phyloP scores from a whole-genome alignment of 2,113 vertebrate genomes.

The Pyxicephalus adspersus region DNA sequence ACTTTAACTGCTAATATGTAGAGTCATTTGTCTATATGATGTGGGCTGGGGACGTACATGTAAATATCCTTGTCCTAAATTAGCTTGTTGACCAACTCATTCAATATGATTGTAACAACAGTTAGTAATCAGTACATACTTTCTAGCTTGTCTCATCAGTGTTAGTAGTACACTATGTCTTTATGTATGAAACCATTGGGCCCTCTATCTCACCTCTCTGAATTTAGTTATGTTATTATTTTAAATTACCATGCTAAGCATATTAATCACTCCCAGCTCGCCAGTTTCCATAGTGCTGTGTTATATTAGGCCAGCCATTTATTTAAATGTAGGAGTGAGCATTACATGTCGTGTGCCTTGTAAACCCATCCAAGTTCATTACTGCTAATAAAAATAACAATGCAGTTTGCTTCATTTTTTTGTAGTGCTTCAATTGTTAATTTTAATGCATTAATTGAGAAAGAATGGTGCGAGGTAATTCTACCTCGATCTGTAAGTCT shows the following conservation, averaged over 20 bases:
- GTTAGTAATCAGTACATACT: too few species aligned
- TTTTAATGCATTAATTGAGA: background rate
- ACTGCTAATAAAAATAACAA: background rate
- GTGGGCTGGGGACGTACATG: too few species aligned
- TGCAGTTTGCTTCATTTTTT: background rate
- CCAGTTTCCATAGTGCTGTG: background rate
- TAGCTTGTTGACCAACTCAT: too few species aligned
- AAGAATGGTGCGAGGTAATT: background rate
- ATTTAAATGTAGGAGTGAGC: background rate
- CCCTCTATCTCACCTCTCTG: background rate
- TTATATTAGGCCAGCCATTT: slow-evolving; percentile 11
- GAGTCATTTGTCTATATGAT: too few species aligned
- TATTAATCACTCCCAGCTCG: background rate
- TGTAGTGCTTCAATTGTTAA: too few species aligned
- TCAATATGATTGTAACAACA: too few species aligned
- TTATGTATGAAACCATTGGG: background rate
- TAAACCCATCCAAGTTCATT: background rate
- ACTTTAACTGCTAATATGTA: too few species aligned
- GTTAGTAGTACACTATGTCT: background rate
- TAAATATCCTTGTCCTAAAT: too few species aligned
- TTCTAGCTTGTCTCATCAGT: background rate
- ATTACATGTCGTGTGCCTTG: background rate
- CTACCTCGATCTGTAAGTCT: slow-evolving; percentile 4
- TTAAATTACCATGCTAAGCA: background rate
- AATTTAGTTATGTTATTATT: slow-evolving; percentile 12